phyloP scores from a whole-genome alignment of 2,888 invertebrate genomes.

The Pachydiplax longipennis region DNA sequence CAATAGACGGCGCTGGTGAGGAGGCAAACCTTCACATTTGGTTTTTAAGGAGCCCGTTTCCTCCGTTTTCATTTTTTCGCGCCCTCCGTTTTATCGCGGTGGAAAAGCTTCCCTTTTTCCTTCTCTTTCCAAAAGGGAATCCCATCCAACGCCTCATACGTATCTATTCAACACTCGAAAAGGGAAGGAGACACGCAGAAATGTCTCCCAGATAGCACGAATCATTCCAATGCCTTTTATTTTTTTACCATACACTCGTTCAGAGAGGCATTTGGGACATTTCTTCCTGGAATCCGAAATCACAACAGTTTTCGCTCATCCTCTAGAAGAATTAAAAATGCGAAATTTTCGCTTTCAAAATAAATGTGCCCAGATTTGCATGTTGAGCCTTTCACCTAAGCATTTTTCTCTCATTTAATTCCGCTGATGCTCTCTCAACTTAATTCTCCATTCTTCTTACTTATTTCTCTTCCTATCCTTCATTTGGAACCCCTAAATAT shows the following conservation, averaged over 20 bases:
- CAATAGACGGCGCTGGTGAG: neutral
- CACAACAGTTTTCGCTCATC: neutral
- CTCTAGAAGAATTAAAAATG: neutral
- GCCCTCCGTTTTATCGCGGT: neutral
- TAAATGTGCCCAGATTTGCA: neutral
- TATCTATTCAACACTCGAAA: neutral
- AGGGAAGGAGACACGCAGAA: neutral
- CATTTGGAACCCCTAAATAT: neutral
- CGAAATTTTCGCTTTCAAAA: neutral
- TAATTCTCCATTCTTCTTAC: neutral
- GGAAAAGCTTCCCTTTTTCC: neutral
- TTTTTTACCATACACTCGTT: neutral
- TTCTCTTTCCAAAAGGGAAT: neutral
- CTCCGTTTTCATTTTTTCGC: neutral
- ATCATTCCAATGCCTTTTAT: neutral
- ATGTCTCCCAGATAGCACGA: neutral
- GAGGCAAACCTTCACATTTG: neutral
- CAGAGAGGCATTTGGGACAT: neutral
- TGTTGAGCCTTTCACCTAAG: neutral
- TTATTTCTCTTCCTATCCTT: neutral
- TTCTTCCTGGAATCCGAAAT: neutral
- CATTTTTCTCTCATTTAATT: neutral
- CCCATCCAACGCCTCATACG: neutral
- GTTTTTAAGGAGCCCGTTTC: neutral
- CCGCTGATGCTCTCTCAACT: neutral